Percentiles rank a stretch among this genome's conserved stretches.
Evolutionary conservation across 1,140 invertebrate species (phyloP).

Genomic region (Drosophila athabasca): DNA sequence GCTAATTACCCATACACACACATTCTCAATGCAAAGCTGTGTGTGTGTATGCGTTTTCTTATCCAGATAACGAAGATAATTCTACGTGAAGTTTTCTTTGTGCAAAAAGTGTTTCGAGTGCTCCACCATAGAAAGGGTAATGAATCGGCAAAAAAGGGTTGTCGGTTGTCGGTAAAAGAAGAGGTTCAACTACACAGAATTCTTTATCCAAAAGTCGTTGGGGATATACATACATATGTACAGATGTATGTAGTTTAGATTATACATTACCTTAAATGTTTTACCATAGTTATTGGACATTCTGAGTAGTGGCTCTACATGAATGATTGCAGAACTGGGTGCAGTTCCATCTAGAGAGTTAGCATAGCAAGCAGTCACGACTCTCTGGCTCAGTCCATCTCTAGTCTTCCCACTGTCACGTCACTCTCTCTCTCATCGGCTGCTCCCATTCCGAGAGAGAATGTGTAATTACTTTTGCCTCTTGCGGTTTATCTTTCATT

Average conservation of each 20-base stretch:
- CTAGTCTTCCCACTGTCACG: background rate
- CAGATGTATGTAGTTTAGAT: no score
- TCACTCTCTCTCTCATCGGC: slow-evolving; percentile 21
- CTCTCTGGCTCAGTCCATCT: background rate
- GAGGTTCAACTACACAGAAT: no score
- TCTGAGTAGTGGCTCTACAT: no score
- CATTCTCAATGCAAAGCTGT: background rate
- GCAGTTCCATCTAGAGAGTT: no score
- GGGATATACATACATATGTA: no score
- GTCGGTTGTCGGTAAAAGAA: no score
- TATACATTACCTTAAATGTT: no score
- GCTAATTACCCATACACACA: slow-evolving; percentile 71
- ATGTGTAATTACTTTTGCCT: slow-evolving; percentile 65
- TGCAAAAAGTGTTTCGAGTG: slow-evolving; percentile 19
- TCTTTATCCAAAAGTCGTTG: no score
- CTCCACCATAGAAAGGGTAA: slow-evolving; percentile 29
- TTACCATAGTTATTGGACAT: no score
- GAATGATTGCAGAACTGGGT: no score
- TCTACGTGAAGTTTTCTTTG: slow-evolving; percentile 23
- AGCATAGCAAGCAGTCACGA: background rate
- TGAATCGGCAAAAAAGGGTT: no score
- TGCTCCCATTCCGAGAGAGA: slow-evolving; percentile 29
- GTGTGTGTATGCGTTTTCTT: slow-evolving; percentile 43
- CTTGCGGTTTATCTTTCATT: slow-evolving; percentile 56
- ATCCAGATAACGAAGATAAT: slow-evolving; percentile 51